Evolutionary conservation across 2,888 invertebrate genomes (phyloP), one percentile per base, ranked within the genome.

Genomic region (Rhorus exstirpatorius): DNA sequence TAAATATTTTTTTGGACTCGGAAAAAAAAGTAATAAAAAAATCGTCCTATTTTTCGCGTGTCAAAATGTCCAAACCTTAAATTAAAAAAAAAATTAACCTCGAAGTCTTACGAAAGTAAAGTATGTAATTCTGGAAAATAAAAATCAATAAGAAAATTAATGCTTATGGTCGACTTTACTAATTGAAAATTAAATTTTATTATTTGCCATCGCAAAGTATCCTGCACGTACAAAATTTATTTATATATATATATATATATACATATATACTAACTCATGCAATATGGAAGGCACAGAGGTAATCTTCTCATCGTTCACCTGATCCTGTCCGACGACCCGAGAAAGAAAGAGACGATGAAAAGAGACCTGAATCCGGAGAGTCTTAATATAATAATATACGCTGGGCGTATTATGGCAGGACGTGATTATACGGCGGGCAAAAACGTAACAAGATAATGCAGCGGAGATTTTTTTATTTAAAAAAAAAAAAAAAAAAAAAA

Each of bases 381-480:
- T 75, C 87, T 88, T 87, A 87, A 88, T 89, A 87, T 87, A 88
- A 89, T 88, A 88, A 89, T 86, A 86, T 86, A 87, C 87, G 85
- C 86, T 85, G 78, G 83, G 86, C 86, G 88, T 88, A 89, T 87
- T 88, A 88, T 86, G 88, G 86, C 86, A 84, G 86, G 85, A 87
- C 88, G 89, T 90, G 90, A 90, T 90, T 90, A 88, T 88, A 86
- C 84, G 84, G 85, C 87, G 86, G 75, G 87, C 88, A 90, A 90
- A 90, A 90, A 90, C 89, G 89, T 90, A 90, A 89, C 89, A 88
- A 90, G 89, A 88, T 88, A 90, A 89, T 88, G 86, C 84, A 85
- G 83, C 82, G 80, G 63, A 63, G 38, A 68, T 74, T 82, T 67
- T 46, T 55, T 68, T 72, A 55, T 77, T n/a, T n/a, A n/a, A n/a